phyloP scores from a whole-genome alignment of 2,113 vertebrate genomes.

The Anolis carolinensis region DNA sequence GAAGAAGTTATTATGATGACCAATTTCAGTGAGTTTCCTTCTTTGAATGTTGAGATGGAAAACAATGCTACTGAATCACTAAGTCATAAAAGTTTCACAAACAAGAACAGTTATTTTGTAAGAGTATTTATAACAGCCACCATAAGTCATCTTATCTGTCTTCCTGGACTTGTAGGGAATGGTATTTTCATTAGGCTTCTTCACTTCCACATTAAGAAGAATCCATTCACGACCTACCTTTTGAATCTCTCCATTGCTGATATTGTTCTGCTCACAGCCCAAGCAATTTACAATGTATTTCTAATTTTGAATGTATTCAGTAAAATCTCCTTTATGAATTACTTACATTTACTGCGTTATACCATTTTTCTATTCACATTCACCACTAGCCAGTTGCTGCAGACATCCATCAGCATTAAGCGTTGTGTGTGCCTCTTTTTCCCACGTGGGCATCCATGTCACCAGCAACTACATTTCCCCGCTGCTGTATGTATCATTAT shows the following conservation, averaged over 20 bases:
- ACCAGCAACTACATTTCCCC: background rate
- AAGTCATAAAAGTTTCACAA: background rate
- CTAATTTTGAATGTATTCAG: no score
- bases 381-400: background rate
- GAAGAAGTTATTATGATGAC: no score
- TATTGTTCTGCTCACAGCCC: background rate
- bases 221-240: background rate
- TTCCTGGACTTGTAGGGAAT: background rate
- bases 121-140: background rate
- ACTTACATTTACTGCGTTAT: fast-evolving
- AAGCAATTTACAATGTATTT: no score
- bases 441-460: conserved; percentile 45
- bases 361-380: background rate
- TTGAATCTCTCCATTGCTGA: background rate
- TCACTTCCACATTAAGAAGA: background rate
- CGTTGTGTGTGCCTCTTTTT: conserved; percentile 54
- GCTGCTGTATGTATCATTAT: background rate
- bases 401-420: conserved; percentile 32
- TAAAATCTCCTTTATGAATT: no score
- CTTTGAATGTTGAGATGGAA: no score
- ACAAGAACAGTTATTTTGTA: no score
- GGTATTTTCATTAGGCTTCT: background rate
- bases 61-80: no score
- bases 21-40: no score
- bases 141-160: background rate